A percentile compares a stretch with the other conserved stretches of the same genome.
Evolutionary conservation across 2,113 vertebrate species (phyloP).

Genomic region (Pseudolaguvia tuberculata): DNA sequence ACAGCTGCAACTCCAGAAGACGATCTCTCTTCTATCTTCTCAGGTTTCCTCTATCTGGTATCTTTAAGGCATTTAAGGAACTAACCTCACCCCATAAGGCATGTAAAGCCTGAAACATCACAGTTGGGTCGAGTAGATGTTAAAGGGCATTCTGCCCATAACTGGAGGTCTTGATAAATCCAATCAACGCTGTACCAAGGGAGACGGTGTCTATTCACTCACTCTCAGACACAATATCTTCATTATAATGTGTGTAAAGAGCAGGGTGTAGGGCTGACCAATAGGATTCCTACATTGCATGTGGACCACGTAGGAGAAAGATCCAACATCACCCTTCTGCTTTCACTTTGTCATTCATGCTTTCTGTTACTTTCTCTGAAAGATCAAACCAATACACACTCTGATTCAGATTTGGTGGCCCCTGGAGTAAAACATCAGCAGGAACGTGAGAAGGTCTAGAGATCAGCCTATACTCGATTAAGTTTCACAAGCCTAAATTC

Average conservation of each 20-base stretch:
- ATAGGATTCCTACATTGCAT: slow-evolving; percentile 4
- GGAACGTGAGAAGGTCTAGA: not conserved
- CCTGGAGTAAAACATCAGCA: not conserved
- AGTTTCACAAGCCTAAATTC: not conserved
- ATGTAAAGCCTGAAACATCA: not conserved
- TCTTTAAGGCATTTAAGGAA: slow-evolving; percentile 5
- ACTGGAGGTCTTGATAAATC: slow-evolving; percentile 27
- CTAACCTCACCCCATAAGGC: slow-evolving; percentile 26
- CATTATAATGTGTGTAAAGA: slow-evolving; percentile 7
- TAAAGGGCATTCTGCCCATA: slow-evolving; percentile 28
- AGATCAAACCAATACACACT: too few species aligned
- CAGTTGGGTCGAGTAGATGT: not conserved
- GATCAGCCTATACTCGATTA: not conserved
- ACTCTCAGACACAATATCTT: slow-evolving; percentile 1
- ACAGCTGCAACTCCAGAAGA: not conserved
- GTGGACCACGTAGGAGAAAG: not conserved
- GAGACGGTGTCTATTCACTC: slow-evolving; percentile 23
- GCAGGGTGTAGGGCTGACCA: not conserved
- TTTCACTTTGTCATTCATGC: slow-evolving; percentile 34
- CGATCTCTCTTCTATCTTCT: not conserved
- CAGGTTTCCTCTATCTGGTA: slow-evolving; percentile 17
- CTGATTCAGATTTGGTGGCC: not conserved
- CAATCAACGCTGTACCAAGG: not conserved
- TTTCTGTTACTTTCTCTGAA: not conserved
- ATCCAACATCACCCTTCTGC: slow-evolving; percentile 1